Evolutionary conservation across 2,113 vertebrate genomes (phyloP), one percentile per base, ranked within the genome.

Genomic region (Octodon degus): DNA sequence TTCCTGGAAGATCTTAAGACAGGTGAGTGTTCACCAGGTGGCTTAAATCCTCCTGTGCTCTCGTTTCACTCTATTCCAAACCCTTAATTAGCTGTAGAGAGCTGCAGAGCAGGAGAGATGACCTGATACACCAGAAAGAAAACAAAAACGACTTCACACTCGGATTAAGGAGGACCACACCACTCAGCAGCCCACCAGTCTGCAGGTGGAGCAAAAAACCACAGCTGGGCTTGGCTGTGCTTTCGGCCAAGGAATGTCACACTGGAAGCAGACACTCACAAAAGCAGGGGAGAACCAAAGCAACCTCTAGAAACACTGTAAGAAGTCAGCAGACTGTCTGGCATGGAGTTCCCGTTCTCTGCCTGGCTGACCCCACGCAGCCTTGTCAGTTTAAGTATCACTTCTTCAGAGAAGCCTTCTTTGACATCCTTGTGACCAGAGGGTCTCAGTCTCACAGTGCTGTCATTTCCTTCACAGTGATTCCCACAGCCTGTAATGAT

Each of bases 261-360:
- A 65, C 55, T 32, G n/a, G n/a, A 81, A 55, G 55, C 55, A 43
- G 68, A 40, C 55, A 22, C n/a, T 83, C 7, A 92, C 22, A 72
- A 62, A 85, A 95, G 70, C 86, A 94, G 55, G 24, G 34, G 81
- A 65, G 62, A 90, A 81, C n/a, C 19, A 76, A 90, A 55, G 32
- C 22, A 43, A 22, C 34, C 68, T 82, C 84, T 67, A 80, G 84
- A 91, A 83, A 67, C 19, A 77, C 40, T 43, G 85, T 81, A 3
- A 60, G 60, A 80, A 86, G 53, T 37, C 32, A 34, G 60, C 20
- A 83, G 5, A 40, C 16, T 6, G 37, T 65, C 74, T 55, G 4
- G 37, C 68, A 62, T 9, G 53, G 68, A 5, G 19, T 60, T 77
- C n/a, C 30, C 5, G 12, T 72, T 10, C 19, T 77, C 79, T 94